phyloP scores from a whole-genome alignment of 2,113 vertebrate genomes.

The Siniperca chuatsi region DNA sequence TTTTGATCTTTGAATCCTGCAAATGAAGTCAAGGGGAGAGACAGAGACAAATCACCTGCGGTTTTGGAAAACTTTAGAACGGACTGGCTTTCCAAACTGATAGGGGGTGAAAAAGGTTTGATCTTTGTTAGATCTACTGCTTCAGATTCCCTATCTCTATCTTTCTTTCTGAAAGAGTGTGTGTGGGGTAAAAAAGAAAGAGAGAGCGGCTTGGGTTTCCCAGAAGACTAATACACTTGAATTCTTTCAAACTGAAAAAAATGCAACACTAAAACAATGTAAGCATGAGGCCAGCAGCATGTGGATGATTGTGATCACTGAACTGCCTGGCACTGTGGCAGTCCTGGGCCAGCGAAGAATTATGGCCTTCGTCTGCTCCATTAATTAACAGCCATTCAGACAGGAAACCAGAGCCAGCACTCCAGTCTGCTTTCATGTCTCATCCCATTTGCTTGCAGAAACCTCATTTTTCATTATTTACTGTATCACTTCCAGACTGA shows the following conservation, averaged over 20 bases:
- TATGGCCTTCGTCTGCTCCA: slow-evolving; percentile 78
- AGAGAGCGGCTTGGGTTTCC: slow-evolving; percentile 33
- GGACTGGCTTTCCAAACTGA: slow-evolving; percentile 70
- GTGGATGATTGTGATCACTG: slow-evolving; percentile 56
- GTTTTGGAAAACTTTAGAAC: slow-evolving; percentile 74
- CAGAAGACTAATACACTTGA: slow-evolving; percentile 31
- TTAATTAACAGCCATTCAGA: slow-evolving; percentile 83
- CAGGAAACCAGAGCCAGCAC: slow-evolving; percentile 82
- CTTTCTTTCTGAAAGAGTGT: slow-evolving; percentile 21
- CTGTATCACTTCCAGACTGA: slow-evolving; percentile 72
- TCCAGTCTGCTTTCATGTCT: slow-evolving; percentile 77
- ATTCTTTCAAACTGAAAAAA: slow-evolving; percentile 48
- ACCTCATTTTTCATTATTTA: slow-evolving; percentile 80
- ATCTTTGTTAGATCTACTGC: slow-evolving; percentile 67
- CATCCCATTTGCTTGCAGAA: slow-evolving; percentile 75
- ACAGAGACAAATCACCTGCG: slow-evolving; percentile 77
- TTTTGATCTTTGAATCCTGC: slow-evolving; percentile 75
- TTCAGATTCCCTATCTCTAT: slow-evolving; percentile 47
- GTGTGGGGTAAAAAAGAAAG: slow-evolving; percentile 23
- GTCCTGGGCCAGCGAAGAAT: slow-evolving; percentile 61
- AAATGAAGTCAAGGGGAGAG: slow-evolving; percentile 73
- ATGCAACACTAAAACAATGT: slow-evolving; percentile 44
- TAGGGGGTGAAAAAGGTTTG: slow-evolving; percentile 79
- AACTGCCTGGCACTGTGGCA: slow-evolving; percentile 63
- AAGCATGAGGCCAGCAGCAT: slow-evolving; percentile 46